These are phyloP conservation scores for Pantherophis guttatus DNA, from an alignment of 2,113 vertebrate genomes.

Conservation along the genomic window DNA sequence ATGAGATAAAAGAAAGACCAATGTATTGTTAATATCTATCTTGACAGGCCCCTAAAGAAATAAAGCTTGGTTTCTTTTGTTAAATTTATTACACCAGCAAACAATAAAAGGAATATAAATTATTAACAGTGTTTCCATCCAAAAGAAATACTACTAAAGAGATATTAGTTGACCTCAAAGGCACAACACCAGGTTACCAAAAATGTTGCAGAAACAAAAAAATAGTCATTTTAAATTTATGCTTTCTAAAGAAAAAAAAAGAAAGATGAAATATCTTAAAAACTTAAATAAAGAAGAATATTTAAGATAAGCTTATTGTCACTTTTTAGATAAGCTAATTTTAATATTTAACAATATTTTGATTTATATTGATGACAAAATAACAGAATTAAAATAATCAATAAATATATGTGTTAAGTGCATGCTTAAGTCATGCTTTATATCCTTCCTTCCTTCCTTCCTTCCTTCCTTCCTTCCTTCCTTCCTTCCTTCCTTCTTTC, in stretches of 20 bases:
- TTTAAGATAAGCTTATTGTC: not conserved
- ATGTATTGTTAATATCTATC: not conserved
- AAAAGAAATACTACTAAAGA: not conserved
- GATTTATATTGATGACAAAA: not conserved
- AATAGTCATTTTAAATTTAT: not conserved
- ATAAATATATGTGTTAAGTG: not conserved
- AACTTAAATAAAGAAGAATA: not conserved
- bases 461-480: no score
- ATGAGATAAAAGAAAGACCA: not conserved
- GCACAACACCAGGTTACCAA: not conserved
- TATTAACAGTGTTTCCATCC: not conserved
- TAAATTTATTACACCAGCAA: not conserved
- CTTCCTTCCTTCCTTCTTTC: no score
- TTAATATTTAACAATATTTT: not conserved
- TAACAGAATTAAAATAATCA: not conserved
- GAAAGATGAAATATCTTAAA: not conserved
- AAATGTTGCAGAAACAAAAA: not conserved
- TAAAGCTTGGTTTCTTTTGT: not conserved
- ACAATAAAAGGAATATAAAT: conserved; percentile 5
- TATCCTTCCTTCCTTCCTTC: no score
- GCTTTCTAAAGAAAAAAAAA: not conserved
- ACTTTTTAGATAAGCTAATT: no score
- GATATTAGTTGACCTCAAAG: not conserved
- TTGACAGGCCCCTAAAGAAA: not conserved
- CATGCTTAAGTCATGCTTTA: not conserved